Percentiles rank a stretch among this genome's conserved stretches.
phyloP scores from a whole-genome alignment of 2,113 vertebrate genomes.

The Sphyrna mokarran region DNA sequence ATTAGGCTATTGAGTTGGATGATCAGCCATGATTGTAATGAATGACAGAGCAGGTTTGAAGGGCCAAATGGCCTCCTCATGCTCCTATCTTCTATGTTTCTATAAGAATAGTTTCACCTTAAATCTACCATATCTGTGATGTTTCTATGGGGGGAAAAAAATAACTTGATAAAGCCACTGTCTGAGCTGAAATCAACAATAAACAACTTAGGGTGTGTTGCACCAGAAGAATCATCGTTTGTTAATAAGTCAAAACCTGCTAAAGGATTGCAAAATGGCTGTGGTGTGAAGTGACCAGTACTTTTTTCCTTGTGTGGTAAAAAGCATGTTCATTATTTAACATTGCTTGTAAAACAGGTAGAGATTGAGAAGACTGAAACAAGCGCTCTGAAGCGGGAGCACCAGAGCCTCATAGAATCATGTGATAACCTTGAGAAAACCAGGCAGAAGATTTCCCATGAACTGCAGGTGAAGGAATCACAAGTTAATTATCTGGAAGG shows the following conservation, averaged over 20 bases:
- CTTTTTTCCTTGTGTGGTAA: not conserved
- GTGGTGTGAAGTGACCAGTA: not conserved
- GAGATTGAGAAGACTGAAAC: conserved; percentile 77
- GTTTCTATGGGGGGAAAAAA: not conserved
- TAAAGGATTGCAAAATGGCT: too few relatives aligned
- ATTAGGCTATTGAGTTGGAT: too few relatives aligned
- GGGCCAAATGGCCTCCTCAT: too few relatives aligned
- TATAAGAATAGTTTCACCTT: not conserved
- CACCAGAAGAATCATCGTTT: not conserved
- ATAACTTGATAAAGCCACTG: not conserved
- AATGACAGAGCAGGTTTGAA: too few relatives aligned
- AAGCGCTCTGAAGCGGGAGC: conserved; percentile 74
- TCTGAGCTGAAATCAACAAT: not conserved
- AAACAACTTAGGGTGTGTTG: not conserved
- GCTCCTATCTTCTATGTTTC: too few relatives aligned
- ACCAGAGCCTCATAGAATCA: conserved; percentile 75
- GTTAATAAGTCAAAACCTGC: not conserved
- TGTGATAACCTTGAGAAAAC: conserved; percentile 78
- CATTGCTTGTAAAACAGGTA: conserved; percentile 53
- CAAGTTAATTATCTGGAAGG: conserved; percentile 79
- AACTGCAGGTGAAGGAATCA: conserved; percentile 79
- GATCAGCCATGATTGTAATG: too few relatives aligned
- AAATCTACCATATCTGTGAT: not conserved
- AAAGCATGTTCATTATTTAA: not conserved
- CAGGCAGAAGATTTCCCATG: conserved; percentile 72